Percentiles rank a stretch among this genome's conserved stretches.
These are phyloP conservation scores for Triplophysa siluroides DNA, from an alignment of 2,113 vertebrate genomes.

Conservation along the genomic window DNA sequence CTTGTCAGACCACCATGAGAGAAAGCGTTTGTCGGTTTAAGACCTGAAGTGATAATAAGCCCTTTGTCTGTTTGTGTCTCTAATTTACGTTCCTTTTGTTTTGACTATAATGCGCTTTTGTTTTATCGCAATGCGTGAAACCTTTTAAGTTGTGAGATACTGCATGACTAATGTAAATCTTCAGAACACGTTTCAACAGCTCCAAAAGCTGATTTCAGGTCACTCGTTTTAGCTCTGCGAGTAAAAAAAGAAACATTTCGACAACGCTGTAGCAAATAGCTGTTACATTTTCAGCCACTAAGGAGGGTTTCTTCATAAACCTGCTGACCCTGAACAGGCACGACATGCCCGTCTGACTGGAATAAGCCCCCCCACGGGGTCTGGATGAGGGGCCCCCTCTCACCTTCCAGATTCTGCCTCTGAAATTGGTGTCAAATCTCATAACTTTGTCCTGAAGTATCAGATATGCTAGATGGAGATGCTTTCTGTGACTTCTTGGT, in stretches of 20 bases:
- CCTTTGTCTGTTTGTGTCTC: slow-evolving; percentile 4
- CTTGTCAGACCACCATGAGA: slow-evolving; percentile 6
- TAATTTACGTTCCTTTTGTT: slow-evolving; percentile 2
- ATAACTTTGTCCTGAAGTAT: slow-evolving; percentile 7
- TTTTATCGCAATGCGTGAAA: slow-evolving; percentile 1
- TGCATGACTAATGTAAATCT: slow-evolving; percentile 4
- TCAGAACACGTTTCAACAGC: slow-evolving; percentile 7
- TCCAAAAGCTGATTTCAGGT: background rate
- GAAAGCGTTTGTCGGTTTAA: slow-evolving; percentile 13
- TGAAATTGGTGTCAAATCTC: slow-evolving; percentile 25
- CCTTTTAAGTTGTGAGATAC: slow-evolving; percentile 17
- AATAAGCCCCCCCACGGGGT: slow-evolving; percentile 46
- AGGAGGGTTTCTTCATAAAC: slow-evolving; percentile 50
- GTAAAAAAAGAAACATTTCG: slow-evolving; percentile 23
- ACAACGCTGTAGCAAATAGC: slow-evolving; percentile 44
- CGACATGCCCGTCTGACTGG: slow-evolving; percentile 45
- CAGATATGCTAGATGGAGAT: slow-evolving; percentile 33
- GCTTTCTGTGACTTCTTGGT: slow-evolving; percentile 24
- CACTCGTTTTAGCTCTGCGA: slow-evolving; percentile 1
- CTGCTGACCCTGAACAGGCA: slow-evolving; percentile 46
- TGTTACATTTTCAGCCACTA: slow-evolving; percentile 44
- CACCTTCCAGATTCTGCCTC: slow-evolving; percentile 25
- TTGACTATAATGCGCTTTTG: background rate
- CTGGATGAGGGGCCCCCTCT: slow-evolving; percentile 33
- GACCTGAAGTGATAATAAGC: slow-evolving; percentile 20